Evolutionary conservation across 2,888 invertebrate genomes (phyloP).

Genomic region (Myopa testacea): DNA sequence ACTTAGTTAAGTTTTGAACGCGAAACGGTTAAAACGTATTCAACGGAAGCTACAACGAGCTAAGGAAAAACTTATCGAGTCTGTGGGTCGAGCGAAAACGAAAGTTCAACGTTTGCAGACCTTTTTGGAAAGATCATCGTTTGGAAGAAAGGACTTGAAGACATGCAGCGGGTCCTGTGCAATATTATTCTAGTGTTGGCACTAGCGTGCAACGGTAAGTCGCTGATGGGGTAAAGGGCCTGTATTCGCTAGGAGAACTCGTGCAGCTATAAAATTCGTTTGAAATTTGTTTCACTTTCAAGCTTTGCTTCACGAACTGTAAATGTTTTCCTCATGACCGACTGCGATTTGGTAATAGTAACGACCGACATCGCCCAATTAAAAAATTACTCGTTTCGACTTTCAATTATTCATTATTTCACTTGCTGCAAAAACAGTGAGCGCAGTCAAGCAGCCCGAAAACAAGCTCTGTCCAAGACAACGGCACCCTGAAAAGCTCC

Average conservation of each 20-base stretch:
- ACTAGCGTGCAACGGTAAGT: slow-evolving; percentile 57
- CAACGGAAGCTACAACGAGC: slow-evolving; percentile 51
- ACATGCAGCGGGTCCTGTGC: slow-evolving; percentile 52
- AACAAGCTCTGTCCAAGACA: slow-evolving; percentile 14
- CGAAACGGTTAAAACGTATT: slow-evolving; percentile 49
- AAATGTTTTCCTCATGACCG: not conserved
- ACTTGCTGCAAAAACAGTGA: slow-evolving; percentile 16
- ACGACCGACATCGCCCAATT: slow-evolving; percentile 18
- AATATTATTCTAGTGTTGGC: slow-evolving; percentile 56
- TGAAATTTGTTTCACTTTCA: slow-evolving; percentile 18
- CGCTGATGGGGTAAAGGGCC: not conserved
- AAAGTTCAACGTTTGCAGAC: slow-evolving; percentile 36
- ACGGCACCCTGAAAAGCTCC: slow-evolving; percentile 2
- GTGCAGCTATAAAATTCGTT: not conserved
- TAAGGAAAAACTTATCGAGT: not conserved
- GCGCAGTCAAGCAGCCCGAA: slow-evolving; percentile 11
- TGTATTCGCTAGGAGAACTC: too few species aligned
- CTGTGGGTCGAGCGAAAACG: slow-evolving; percentile 7
- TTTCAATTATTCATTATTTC: slow-evolving; percentile 32
- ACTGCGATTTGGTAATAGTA: slow-evolving; percentile 19
- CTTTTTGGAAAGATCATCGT: slow-evolving; percentile 39
- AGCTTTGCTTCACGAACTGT: slow-evolving; percentile 25
- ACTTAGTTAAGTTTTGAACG: slow-evolving; percentile 63
- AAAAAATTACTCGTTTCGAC: slow-evolving; percentile 24
- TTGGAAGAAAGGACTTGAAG: not conserved